A percentile compares a stretch with the other conserved stretches of the same genome.
phyloP scores from a whole-genome alignment of 2,113 vertebrate species.

The Serranochromis macrocephalus region DNA sequence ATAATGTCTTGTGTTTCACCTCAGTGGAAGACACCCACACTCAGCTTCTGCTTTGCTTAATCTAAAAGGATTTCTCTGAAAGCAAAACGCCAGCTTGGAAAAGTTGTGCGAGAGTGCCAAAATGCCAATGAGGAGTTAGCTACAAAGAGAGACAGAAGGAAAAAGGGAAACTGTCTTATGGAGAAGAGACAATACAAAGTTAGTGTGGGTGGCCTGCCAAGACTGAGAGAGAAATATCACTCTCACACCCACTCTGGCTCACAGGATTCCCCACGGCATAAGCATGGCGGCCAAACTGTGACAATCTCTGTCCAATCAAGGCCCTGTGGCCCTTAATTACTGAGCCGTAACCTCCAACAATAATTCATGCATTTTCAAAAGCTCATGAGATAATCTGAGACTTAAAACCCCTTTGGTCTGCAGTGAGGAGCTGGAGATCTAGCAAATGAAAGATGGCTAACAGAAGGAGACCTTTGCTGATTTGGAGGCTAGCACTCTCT shows the following conservation, averaged over 20 bases:
- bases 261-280: conserved; percentile 24
- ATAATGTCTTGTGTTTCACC: conserved; percentile 39
- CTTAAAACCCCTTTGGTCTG: conserved; percentile 52
- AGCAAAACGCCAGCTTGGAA: conserved; percentile 25
- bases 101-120: conserved; percentile 45
- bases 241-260: conserved; percentile 36
- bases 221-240: conserved; percentile 26
- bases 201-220: conserved; percentile 51
- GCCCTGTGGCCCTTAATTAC: conserved; percentile 62
- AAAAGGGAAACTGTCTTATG: conserved; percentile 19
- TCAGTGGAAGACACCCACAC: conserved; percentile 43
- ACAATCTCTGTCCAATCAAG: conserved; percentile 54
- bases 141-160: neutral
- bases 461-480: conserved; percentile 42
- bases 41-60: conserved; percentile 48
- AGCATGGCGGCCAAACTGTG: conserved; percentile 36
- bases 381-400: conserved; percentile 50
- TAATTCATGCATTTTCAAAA: conserved; percentile 65
- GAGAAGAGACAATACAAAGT: conserved; percentile 36
- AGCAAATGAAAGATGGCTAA: conserved; percentile 48
- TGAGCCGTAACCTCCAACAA: conserved; percentile 53
- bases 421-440: conserved; percentile 27
- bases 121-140: conserved; percentile 28
- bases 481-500: conserved; percentile 2
- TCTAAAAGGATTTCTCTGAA: conserved; percentile 60